Evolutionary conservation across 2,797 vertebrate genomes (phyloP), one percentile per base, ranked within the genome.

Genomic region (Brotula barbata): DNA sequence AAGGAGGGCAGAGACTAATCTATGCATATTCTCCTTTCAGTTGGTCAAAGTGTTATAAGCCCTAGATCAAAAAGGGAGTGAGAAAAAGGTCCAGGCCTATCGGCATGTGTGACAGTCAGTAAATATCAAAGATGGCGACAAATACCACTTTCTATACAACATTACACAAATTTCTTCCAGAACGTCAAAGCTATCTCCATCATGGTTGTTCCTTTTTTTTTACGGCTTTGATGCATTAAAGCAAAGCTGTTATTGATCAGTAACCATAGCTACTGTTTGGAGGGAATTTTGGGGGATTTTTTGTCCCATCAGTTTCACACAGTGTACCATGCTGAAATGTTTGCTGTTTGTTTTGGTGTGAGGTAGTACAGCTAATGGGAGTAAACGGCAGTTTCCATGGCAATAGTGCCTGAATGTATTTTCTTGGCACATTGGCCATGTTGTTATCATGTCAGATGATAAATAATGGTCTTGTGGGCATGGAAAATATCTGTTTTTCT

Each of bases 371-470:
- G 48, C 33, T 53, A 72, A 77, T 68, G 31, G 45, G 46, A 54
- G 71, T 21, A 45, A 68, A 67, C 50, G 45, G 14, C 57, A 64
- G 64, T 79, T 53, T 71, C 73, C 72, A 44, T 76, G 70, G 73
- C 54, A 71, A 79, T 55, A 33, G 19, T 36, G 28, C 25, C 46
- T 46, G 15, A 33, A 69, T 76, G 54, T 77, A 59, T 74, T 64
- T 53, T 71, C 75, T 56, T 71, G 68, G 71, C 64, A 60, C 63
- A 43, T 70, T 50, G 53, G 69, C 70, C 58, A 52, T 76, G 74
- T 72, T 78, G 82, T 84, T 85, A 82, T 86, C 77, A 64, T 77
- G 82, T 83, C 81, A 76, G 31, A 77, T 78, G 78, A 80, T 85
- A 78, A 85, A 81, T 77, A 62, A 83, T 77, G 55, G 73, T 76